These are phyloP conservation scores for Cynopterus brachyotis DNA, from an alignment of 2,113 vertebrate genomes.

Conservation along the genomic window DNA sequence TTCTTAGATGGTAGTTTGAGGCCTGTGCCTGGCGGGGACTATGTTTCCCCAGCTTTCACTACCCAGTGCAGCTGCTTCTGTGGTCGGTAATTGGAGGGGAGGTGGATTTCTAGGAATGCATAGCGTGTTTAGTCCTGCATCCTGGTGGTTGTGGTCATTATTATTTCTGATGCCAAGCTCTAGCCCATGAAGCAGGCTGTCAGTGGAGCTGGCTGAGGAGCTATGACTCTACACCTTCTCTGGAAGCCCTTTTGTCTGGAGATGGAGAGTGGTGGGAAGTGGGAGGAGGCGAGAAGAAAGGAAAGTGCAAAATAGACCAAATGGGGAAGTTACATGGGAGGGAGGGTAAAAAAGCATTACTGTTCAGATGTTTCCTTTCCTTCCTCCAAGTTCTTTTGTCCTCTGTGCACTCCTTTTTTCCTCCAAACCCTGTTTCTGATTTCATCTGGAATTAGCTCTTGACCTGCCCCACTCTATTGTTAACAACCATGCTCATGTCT, in stretches of 20 bases:
- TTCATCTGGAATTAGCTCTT: slow-evolving; percentile 27
- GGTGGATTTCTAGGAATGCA: slow-evolving; percentile 23
- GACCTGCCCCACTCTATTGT: slow-evolving; percentile 60
- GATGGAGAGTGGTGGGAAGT: background rate
- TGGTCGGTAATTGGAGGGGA: background rate
- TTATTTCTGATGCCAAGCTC: slow-evolving; percentile 31
- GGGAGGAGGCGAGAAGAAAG: background rate
- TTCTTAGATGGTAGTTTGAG: background rate
- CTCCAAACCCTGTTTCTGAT: slow-evolving; percentile 10
- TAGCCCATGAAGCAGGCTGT: background rate
- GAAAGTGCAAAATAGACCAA: background rate
- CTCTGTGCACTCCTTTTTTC: background rate
- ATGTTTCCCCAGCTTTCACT: background rate
- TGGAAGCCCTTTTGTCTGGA: background rate
- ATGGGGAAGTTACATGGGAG: background rate
- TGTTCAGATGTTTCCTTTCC: slow-evolving; percentile 7
- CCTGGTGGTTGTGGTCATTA: background rate
- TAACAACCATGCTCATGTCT: slow-evolving; percentile 45
- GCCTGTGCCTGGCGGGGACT: slow-evolving; percentile 18
- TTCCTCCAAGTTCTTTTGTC: slow-evolving; percentile 42
- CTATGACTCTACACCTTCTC: background rate
- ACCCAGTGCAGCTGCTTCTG: background rate
- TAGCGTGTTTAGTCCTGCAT: background rate
- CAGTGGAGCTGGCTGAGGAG: background rate
- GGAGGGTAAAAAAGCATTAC: background rate